Conservation (phyloP, 1,140 invertebrate genomes). For the Drosophila santomea region DNA sequence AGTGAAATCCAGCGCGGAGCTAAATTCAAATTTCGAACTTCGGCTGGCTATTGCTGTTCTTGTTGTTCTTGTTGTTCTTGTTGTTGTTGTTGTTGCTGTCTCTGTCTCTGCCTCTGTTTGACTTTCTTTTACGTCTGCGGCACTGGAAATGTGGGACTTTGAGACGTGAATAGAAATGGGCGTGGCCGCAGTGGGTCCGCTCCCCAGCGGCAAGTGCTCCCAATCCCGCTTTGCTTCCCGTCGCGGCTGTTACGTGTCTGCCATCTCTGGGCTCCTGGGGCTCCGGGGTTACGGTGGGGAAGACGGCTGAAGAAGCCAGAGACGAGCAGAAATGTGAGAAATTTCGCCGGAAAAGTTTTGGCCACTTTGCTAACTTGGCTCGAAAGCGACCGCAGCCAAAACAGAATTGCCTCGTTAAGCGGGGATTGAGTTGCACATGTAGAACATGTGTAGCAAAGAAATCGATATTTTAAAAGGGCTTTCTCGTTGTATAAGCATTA, state of each 20-base stretch:
- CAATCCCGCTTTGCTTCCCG: background rate
- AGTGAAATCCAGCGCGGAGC: constrained; percentile 70
- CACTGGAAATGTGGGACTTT: constrained; percentile 34
- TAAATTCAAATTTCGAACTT: constrained; percentile 47
- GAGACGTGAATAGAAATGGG: constrained; percentile 62
- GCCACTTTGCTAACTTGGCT: constrained; percentile 20
- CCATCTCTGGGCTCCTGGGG: background rate
- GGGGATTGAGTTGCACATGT: constrained; percentile 23
- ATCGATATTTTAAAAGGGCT: constrained; percentile 28
- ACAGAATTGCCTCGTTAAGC: constrained; percentile 44
- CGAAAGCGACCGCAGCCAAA: constrained; percentile 41
- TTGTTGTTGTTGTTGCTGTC: background rate
- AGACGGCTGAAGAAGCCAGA: constrained; percentile 8
- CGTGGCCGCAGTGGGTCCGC: constrained; percentile 33
- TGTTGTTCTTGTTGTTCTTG: background rate
- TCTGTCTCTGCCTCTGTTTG: background rate
- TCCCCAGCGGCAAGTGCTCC: no score
- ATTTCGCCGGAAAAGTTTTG: constrained; percentile 19
- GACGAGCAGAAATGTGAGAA: constrained; percentile 35
- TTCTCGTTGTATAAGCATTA: background rate
- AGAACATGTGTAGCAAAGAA: constrained; percentile 10
- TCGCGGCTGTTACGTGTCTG: constrained; percentile 29
- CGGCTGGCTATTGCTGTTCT: background rate
- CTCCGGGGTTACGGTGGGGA: background rate
- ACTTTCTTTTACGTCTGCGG: background rate